These are phyloP conservation scores for Oopsacas minuta DNA, from an alignment of 37 sponge, comb jelly and placozoan genomes.

Conservation along the genomic window DNA sequence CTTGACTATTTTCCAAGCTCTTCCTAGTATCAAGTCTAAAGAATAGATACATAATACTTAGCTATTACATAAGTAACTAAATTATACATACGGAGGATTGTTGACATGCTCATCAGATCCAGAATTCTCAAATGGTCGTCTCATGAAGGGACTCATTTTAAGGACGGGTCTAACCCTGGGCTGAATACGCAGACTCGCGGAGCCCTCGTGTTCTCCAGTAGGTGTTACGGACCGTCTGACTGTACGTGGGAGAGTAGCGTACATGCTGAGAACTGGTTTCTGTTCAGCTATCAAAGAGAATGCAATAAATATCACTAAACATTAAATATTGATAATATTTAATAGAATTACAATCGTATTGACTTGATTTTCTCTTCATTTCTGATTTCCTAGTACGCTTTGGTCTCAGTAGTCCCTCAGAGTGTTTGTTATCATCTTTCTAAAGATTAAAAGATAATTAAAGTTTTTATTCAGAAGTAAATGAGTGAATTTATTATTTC, in stretches of 20 bases:
- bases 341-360: neutral
- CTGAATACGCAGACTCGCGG: neutral
- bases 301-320: too few relatives aligned
- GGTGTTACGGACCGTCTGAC: neutral
- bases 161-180: neutral
- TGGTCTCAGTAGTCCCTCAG: too few relatives aligned
- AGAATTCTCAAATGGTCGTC: neutral
- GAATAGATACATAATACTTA: neutral
- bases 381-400: neutral
- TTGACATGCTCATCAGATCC: neutral
- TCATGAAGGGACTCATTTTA: neutral
- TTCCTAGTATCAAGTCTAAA: neutral
- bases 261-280: slow-evolving; percentile 14
- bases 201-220: neutral
- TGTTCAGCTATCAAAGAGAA: neutral
- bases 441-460: too few relatives aligned
- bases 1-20: neutral
- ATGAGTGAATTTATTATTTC: too few relatives aligned
- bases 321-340: neutral
- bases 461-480: too few relatives aligned
- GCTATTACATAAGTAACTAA: too few relatives aligned
- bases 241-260: neutral
- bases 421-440: too few relatives aligned
- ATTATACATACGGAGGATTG: neutral
- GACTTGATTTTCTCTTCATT: neutral